Conservation (phyloP, 2,888 invertebrate genomes). For the Amphipoea oculea region DNA sequence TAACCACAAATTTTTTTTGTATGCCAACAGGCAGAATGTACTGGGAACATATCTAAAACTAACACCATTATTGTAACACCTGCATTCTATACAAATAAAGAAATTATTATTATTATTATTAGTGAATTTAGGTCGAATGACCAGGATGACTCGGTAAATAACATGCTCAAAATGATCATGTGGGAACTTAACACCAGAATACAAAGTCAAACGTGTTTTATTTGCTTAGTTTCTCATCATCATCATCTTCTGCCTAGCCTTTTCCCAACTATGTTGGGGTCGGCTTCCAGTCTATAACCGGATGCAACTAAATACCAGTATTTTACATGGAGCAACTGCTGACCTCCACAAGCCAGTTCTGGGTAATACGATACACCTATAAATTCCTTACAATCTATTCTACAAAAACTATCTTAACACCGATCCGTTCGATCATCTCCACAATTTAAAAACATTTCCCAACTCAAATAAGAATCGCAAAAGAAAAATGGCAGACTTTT, state of each 20-base stretch:
- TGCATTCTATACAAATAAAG: too few species aligned
- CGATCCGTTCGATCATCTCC: not conserved
- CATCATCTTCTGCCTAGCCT: too few species aligned
- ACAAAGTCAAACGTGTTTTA: not conserved
- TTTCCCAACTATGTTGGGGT: too few species aligned
- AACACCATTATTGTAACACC: too few species aligned
- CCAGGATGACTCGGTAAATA: not conserved
- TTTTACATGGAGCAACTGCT: too few species aligned
- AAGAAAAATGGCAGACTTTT: not conserved
- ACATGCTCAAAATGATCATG: not conserved
- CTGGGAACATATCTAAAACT: too few species aligned
- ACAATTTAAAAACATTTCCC: constrained; percentile 21
- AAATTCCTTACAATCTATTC: not conserved
- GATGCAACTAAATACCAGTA: not conserved
- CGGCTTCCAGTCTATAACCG: too few species aligned
- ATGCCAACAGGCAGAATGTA: too few species aligned
- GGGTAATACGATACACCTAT: too few species aligned
- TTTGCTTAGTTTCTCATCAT: not conserved
- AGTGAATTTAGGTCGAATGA: not conserved
- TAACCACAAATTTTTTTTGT: too few species aligned
- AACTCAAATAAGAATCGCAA: constrained; percentile 2
- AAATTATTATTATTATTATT: too few species aligned
- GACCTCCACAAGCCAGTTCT: too few species aligned
- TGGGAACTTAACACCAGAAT: not conserved
- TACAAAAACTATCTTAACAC: not conserved